These are phyloP conservation scores for Lanistes nyassanus DNA, from an alignment of 1,140 invertebrate genomes.

Conservation along the genomic window DNA sequence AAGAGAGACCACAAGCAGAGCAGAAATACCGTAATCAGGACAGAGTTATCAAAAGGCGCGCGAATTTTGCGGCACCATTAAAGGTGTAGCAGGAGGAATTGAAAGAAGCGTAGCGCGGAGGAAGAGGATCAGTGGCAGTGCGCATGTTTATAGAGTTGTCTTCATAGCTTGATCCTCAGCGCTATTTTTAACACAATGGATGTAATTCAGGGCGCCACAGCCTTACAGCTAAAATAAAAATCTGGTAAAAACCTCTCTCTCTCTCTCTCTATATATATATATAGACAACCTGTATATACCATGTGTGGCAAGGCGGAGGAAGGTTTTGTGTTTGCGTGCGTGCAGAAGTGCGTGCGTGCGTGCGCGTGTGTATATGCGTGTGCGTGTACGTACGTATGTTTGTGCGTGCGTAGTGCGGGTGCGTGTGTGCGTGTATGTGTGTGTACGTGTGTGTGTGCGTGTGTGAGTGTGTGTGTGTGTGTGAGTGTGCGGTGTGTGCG, in stretches of 20 bases:
- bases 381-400: conserved; percentile 8
- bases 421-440: conserved; percentile 6
- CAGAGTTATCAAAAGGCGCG: no score
- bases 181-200: no score
- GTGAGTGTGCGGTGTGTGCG: conserved; percentile 8
- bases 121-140: no score
- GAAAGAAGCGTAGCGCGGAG: no score
- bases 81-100: no score
- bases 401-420: conserved; percentile 2
- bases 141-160: no score
- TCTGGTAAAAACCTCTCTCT: no score
- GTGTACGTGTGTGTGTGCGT: conserved; percentile 10
- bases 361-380: neutral
- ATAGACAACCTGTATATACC: neutral
- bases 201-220: no score
- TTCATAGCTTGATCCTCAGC: no score
- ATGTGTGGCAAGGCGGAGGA: neutral
- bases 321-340: neutral
- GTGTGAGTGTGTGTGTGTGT: conserved; percentile 13
- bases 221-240: no score
- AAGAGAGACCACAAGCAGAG: neutral
- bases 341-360: conserved; percentile 9
- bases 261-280: conserved; percentile 1
- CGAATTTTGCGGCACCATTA: no score
- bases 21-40: neutral